Evolutionary conservation across 2,797 vertebrate genomes (phyloP).

Genomic region (Falco concolor): DNA sequence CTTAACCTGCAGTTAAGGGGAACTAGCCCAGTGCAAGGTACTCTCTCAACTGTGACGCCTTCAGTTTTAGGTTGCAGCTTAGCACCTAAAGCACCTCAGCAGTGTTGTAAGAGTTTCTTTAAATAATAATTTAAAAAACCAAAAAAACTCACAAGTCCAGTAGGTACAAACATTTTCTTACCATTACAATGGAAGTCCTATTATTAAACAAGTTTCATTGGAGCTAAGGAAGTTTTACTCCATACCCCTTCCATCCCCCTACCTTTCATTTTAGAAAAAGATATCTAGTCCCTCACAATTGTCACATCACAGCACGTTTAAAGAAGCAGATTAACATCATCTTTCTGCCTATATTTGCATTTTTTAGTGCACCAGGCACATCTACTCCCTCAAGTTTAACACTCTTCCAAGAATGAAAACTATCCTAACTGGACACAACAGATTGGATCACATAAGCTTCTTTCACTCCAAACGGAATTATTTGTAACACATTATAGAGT

Average conservation of each 20-base stretch:
- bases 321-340: background rate
- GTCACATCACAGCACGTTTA: background rate
- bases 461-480: background rate
- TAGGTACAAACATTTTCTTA: conserved; percentile 29
- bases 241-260: background rate
- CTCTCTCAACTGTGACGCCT: background rate
- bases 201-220: background rate
- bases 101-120: background rate
- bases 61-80: background rate
- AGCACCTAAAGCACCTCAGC: background rate
- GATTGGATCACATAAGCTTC: background rate
- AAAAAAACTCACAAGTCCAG: background rate
- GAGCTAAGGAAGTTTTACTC: background rate
- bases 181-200: background rate
- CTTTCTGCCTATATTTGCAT: background rate
- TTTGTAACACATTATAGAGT: background rate
- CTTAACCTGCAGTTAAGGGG: background rate
- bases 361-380: background rate
- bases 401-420: background rate
- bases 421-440: background rate
- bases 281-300: background rate
- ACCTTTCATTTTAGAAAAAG: background rate
- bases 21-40: background rate
- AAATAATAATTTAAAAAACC: background rate
- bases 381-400: background rate